Evolutionary conservation across 1,140 invertebrate genomes (phyloP).

Genomic region (Dreissena rostriformis): DNA sequence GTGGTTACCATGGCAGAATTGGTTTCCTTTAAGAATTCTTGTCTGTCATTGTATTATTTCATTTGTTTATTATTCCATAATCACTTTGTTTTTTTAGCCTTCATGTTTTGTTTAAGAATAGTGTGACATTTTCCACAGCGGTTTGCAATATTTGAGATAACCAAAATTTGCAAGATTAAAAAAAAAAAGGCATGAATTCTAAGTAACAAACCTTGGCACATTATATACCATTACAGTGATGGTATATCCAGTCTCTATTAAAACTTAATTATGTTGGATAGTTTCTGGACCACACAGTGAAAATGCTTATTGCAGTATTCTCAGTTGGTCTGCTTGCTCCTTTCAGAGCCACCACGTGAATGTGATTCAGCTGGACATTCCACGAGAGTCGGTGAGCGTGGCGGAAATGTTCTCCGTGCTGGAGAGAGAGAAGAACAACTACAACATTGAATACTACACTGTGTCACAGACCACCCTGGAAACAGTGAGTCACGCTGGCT

Average conservation of each 20-base stretch:
- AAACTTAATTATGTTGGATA: too few relatives aligned
- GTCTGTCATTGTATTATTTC: background rate
- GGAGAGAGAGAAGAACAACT: slow-evolving; percentile 70
- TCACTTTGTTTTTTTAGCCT: background rate
- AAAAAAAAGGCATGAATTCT: too few relatives aligned
- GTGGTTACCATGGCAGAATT: background rate
- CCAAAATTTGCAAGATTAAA: too few relatives aligned
- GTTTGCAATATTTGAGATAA: too few relatives aligned
- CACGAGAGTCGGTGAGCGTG: slow-evolving; percentile 60
- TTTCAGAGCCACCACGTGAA: slow-evolving; percentile 68
- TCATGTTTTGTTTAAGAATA: too few relatives aligned
- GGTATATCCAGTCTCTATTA: too few relatives aligned
- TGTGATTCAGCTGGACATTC: slow-evolving; percentile 87
- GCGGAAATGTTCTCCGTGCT: slow-evolving; percentile 72
- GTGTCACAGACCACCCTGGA: slow-evolving; percentile 83
- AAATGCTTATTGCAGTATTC: too few relatives aligned
- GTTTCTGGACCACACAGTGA: too few relatives aligned
- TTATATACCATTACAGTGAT: too few relatives aligned
- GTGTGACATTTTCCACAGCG: too few relatives aligned
- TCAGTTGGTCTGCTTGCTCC: too few relatives aligned
- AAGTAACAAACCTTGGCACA: too few relatives aligned
- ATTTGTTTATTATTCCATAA: background rate
- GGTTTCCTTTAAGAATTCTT: background rate
- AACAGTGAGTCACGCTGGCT: slow-evolving; percentile 64
- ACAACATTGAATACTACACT: slow-evolving; percentile 80